Conservation (phyloP, 2,797 vertebrate genomes). For the Rhinatrema bivittatum region DNA sequence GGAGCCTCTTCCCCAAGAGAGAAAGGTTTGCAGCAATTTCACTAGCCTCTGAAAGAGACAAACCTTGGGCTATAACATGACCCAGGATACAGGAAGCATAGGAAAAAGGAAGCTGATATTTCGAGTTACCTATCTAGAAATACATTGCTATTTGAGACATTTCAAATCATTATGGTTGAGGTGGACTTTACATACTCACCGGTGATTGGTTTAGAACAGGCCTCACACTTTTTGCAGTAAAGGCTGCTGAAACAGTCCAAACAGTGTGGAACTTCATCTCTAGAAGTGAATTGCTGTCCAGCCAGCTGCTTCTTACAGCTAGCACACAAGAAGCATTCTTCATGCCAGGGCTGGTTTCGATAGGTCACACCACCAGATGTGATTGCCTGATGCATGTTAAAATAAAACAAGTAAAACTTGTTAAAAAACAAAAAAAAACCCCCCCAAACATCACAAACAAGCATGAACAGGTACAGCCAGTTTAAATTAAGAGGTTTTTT, state of each 20-base stretch:
- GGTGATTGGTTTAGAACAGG: constrained; percentile 79
- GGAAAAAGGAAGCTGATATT: background rate
- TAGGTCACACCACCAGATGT: constrained; percentile 83
- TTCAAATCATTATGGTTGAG: too few species aligned
- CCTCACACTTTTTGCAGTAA: constrained; percentile 81
- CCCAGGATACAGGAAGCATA: too few species aligned
- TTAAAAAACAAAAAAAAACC: too few species aligned
- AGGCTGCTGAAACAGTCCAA: constrained; percentile 82
- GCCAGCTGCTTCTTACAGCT: constrained; percentile 79
- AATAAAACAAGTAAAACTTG: too few species aligned
- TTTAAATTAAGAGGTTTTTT: too few species aligned
- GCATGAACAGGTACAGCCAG: background rate
- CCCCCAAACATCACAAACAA: constrained; percentile 22
- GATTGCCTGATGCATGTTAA: constrained; percentile 73
- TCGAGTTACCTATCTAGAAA: too few species aligned
- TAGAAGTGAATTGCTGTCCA: constrained; percentile 81
- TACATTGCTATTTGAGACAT: too few species aligned
- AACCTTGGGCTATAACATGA: too few species aligned
- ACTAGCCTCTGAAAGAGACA: too few species aligned
- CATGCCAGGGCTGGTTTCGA: constrained; percentile 84
- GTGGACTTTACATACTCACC: constrained; percentile 80
- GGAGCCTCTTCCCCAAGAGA: too few species aligned
- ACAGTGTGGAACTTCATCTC: constrained; percentile 82
- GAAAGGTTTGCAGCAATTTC: too few species aligned
- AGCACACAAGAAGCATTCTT: constrained; percentile 87